A percentile compares a stretch with the other conserved stretches of the same genome.
Conservation (phyloP, 2,888 invertebrate genomes). For the Rhagophthalmus giganteus region DNA sequence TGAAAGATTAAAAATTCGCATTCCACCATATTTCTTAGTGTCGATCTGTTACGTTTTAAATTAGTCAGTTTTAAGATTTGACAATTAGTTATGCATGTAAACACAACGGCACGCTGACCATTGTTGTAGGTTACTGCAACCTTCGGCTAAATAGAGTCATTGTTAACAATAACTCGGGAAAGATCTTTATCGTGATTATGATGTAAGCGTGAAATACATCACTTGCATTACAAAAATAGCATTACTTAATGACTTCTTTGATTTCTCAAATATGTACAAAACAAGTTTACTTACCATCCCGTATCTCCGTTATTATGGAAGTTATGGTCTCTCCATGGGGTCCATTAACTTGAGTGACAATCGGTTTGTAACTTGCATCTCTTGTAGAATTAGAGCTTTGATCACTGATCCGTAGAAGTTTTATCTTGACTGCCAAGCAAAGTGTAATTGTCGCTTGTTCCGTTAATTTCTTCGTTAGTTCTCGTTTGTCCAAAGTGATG, state of each 20-base stretch:
- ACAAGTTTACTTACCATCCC: conserved; percentile 43
- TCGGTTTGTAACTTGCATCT: conserved; percentile 30
- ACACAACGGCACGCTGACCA: conserved; percentile 30
- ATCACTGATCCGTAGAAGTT: neutral
- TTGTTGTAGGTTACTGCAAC: conserved; percentile 34
- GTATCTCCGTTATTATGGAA: conserved; percentile 50
- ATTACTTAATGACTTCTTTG: conserved; percentile 10
- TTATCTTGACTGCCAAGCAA: too few relatives aligned
- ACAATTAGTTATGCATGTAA: conserved; percentile 36
- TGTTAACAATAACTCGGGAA: conserved; percentile 30
- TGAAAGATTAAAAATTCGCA: too few relatives aligned
- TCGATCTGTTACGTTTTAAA: neutral
- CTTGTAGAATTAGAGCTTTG: neutral
- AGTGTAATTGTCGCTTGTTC: too few relatives aligned
- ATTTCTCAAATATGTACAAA: conserved; percentile 10
- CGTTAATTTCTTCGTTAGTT: neutral
- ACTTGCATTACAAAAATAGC: conserved; percentile 19
- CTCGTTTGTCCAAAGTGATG: neutral
- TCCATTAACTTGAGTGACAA: conserved; percentile 45
- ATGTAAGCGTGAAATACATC: conserved; percentile 31
- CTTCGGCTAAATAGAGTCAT: conserved; percentile 31
- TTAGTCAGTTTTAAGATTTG: conserved; percentile 14
- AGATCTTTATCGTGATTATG: conserved; percentile 31
- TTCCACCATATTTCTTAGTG: too few relatives aligned
- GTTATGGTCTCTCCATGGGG: conserved; percentile 49